Conservation (phyloP, 37 sponge, comb jelly and placozoan genomes). For the Tethya wilhelma region DNA sequence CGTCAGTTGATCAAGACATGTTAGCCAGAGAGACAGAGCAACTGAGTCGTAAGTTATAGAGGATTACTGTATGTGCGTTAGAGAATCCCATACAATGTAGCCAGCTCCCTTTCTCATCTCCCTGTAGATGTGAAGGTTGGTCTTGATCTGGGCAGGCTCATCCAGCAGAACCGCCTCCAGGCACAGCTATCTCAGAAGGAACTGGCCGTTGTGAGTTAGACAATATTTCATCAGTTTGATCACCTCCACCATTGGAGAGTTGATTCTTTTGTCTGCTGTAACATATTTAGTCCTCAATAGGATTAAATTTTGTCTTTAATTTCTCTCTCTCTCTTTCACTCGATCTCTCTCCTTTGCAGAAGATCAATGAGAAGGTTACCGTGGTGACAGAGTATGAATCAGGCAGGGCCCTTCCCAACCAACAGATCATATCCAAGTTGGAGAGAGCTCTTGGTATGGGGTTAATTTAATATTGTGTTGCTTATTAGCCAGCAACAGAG, state of each 20-base stretch:
- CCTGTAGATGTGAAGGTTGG: conserved; percentile 41
- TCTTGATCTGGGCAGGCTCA: conserved; percentile 47
- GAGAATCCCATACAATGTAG: too few relatives aligned
- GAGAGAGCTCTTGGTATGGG: conserved; percentile 61
- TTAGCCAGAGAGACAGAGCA: conserved; percentile 58
- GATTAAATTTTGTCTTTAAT: neutral
- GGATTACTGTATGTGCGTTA: neutral
- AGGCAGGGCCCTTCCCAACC: conserved; percentile 44
- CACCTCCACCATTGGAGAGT: neutral
- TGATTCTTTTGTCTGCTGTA: neutral
- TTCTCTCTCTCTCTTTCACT: too few relatives aligned
- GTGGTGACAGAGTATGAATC: conserved; percentile 61
- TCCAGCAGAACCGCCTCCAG: conserved; percentile 29
- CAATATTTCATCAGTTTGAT: too few relatives aligned
- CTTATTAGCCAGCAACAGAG: too few relatives aligned
- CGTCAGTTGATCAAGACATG: conserved; percentile 17
- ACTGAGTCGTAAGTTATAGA: conserved; percentile 43
- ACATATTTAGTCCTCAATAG: neutral
- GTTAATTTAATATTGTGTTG: neutral
- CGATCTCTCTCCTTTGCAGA: too few relatives aligned
- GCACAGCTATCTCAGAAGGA: conserved; percentile 42
- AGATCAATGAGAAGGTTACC: conserved; percentile 51
- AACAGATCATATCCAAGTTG: conserved; percentile 46
- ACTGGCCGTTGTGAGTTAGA: conserved; percentile 44
- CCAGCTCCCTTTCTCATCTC: too few relatives aligned